Evolutionary conservation across 2,113 vertebrate genomes (phyloP).

Genomic region (Channa argus): DNA sequence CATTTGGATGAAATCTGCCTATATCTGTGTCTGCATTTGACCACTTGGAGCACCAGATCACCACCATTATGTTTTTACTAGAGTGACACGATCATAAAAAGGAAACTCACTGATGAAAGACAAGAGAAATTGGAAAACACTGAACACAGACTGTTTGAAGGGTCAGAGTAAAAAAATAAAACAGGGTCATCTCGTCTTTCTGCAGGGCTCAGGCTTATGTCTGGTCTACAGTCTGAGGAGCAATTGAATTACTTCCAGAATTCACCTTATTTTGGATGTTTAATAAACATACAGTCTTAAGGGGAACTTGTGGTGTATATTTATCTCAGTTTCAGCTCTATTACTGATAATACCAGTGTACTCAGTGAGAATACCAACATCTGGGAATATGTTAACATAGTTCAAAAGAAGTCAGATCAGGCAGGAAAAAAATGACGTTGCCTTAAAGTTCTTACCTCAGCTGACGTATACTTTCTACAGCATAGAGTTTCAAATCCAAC

Average conservation of each 20-base stretch:
- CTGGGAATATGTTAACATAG: no score
- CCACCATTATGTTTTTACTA: no score
- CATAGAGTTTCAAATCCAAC: no score
- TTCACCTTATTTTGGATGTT: background rate
- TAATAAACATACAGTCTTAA: background rate
- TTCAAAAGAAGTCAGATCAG: background rate
- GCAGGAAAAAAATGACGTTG: background rate
- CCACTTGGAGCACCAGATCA: no score
- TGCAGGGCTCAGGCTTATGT: background rate
- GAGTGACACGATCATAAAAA: no score
- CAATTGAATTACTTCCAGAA: background rate
- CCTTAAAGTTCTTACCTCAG: no score
- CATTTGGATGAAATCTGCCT: background rate
- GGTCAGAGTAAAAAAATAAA: background rate
- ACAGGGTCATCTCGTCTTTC: background rate
- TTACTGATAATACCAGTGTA: no score
- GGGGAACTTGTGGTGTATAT: background rate
- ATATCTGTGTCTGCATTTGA: slow-evolving; percentile 5
- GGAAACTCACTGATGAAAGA: no score
- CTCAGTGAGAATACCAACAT: no score
- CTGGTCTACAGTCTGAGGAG: background rate
- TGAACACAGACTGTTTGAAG: no score
- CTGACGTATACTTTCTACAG: no score
- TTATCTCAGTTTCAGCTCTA: background rate
- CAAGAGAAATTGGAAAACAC: no score